Conservation (phyloP, 2,113 vertebrate species). For the Sorex araneus region DNA sequence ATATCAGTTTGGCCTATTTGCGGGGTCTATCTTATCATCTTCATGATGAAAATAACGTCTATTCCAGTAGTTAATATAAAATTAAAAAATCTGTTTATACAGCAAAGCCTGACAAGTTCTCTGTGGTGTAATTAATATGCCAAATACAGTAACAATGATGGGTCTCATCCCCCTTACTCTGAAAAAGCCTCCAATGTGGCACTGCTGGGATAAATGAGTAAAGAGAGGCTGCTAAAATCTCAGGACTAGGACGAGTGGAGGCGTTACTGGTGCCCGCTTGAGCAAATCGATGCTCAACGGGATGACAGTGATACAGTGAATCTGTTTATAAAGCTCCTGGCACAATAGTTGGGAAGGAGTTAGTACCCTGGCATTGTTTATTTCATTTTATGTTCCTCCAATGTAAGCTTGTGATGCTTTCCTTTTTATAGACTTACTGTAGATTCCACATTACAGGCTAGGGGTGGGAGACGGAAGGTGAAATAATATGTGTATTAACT, state of each 20-base stretch:
- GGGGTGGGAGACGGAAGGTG: background rate
- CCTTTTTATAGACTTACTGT: background rate
- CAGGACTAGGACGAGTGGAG: too few species aligned
- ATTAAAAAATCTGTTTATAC: constrained; percentile 28
- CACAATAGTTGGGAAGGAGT: background rate
- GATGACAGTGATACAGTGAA: too few species aligned
- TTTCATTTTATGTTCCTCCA: background rate
- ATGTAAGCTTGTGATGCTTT: background rate
- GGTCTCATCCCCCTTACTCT: too few species aligned
- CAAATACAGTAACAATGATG: too few species aligned
- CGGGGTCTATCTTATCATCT: background rate
- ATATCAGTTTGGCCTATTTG: background rate
- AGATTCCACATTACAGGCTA: background rate
- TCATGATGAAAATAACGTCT: background rate
- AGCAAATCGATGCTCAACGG: too few species aligned
- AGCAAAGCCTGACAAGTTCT: too few species aligned
- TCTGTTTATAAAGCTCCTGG: background rate
- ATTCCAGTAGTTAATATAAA: background rate
- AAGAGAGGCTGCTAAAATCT: too few species aligned
- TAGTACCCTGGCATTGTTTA: background rate
- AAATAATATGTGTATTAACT: background rate
- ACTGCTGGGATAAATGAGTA: too few species aligned
- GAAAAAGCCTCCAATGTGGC: too few species aligned
- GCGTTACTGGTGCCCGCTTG: too few species aligned
- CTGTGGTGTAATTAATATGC: too few species aligned